Percentiles rank a stretch among this genome's conserved stretches.
phyloP scores from a whole-genome alignment of 1,140 invertebrate genomes.

The Coptotermes formosanus region DNA sequence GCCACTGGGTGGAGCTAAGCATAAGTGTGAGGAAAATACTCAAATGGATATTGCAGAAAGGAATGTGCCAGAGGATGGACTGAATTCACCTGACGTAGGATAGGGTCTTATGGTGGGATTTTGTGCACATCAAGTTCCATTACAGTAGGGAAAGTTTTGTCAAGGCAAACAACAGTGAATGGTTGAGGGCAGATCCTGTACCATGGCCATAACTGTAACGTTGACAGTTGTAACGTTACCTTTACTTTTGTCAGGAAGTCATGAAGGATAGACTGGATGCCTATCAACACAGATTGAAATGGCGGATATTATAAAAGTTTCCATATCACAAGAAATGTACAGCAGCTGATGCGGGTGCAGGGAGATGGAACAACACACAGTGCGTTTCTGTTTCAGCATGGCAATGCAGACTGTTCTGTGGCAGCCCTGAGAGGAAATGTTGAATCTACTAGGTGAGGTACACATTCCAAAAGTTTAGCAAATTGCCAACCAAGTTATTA shows the following conservation, averaged over 20 bases:
- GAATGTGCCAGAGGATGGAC: no score
- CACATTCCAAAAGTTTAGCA: neutral
- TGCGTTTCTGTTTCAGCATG: constrained; percentile 82
- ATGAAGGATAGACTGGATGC: neutral
- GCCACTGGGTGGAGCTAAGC: no score
- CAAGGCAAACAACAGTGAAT: no score
- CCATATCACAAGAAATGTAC: constrained; percentile 62
- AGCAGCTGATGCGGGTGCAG: constrained; percentile 68
- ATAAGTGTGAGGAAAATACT: no score
- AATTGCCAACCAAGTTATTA: no score
- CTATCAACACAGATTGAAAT: constrained; percentile 46
- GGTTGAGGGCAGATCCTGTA: no score
- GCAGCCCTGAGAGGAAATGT: constrained; percentile 60
- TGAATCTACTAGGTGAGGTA: constrained; percentile 48
- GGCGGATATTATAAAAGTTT: constrained; percentile 64
- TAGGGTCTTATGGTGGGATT: no score
- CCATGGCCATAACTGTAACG: no score
- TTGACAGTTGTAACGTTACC: neutral
- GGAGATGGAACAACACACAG: constrained; percentile 73
- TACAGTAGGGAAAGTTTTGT: no score
- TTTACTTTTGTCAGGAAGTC: neutral
- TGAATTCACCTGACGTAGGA: no score
- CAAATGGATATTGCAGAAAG: no score
- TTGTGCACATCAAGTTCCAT: no score
- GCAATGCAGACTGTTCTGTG: constrained; percentile 77